Evolutionary conservation across 2,113 vertebrate genomes (phyloP).

Genomic region (Maccullochella peelii): DNA sequence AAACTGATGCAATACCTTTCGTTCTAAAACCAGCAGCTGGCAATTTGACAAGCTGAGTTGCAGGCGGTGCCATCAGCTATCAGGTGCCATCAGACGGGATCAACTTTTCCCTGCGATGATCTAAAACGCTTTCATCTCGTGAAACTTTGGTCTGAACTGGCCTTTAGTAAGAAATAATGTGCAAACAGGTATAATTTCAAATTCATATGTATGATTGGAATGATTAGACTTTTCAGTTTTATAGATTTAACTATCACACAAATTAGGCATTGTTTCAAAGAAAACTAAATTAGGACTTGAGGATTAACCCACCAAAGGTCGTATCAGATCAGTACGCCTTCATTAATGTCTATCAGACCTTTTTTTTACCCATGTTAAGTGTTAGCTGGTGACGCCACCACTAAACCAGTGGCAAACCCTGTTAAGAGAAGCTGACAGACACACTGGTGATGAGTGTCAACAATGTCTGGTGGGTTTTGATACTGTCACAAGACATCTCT

Average conservation of each 20-base stretch:
- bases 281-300: neutral
- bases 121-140: no score
- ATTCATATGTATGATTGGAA: neutral
- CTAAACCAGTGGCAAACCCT: conserved; percentile 56
- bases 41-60: no score
- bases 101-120: no score
- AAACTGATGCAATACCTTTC: no score
- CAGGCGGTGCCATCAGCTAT: no score
- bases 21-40: no score
- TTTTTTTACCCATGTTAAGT: conserved; percentile 26
- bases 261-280: neutral
- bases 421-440: conserved; percentile 68
- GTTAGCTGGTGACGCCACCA: conserved; percentile 37
- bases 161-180: neutral
- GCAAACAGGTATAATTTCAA: neutral
- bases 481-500: conserved; percentile 77
- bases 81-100: no score
- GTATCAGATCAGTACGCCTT: conserved; percentile 50
- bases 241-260: neutral
- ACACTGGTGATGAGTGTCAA: conserved; percentile 54
- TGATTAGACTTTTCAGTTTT: neutral
- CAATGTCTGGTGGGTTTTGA: conserved; percentile 77
- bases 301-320: neutral
- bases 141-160: no score
- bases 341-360: conserved; percentile 51